Percentiles rank a stretch among this genome's conserved stretches.
These are phyloP conservation scores for Hoplostethus atlanticus DNA, from an alignment of 2,797 vertebrate genomes.

Conservation along the genomic window DNA sequence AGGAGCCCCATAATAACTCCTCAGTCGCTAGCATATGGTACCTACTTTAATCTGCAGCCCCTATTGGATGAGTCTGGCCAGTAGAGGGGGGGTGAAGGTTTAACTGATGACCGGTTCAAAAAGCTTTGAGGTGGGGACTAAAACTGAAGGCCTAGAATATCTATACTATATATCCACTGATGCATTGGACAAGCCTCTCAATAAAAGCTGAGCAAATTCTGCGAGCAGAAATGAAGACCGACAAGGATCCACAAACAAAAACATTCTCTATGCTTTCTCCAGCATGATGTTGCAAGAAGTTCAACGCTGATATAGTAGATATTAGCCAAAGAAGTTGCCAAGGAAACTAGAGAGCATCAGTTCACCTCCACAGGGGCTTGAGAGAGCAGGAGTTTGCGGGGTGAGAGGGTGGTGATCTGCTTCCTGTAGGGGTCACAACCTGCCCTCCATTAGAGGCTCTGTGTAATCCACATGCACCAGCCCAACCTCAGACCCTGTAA, in stretches of 20 bases:
- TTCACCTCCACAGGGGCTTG: slow-evolving; percentile 9
- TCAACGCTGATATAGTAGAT: slow-evolving; percentile 14
- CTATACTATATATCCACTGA: not conserved
- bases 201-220: not conserved
- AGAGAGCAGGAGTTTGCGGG: slow-evolving; percentile 47
- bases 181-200: not conserved
- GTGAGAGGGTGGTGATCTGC: slow-evolving; percentile 39
- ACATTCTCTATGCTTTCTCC: slow-evolving; percentile 7
- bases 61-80: slow-evolving; percentile 43
- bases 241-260: not conserved
- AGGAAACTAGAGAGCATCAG: slow-evolving; percentile 57
- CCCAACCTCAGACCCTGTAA: slow-evolving; percentile 52
- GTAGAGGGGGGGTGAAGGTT: slow-evolving; percentile 25
- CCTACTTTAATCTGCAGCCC: slow-evolving; percentile 66
- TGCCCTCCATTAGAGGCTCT: slow-evolving; percentile 58
- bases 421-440: slow-evolving; percentile 47
- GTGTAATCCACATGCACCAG: slow-evolving; percentile 67
- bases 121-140: not conserved
- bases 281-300: slow-evolving; percentile 4
- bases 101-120: slow-evolving; percentile 8
- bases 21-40: slow-evolving; percentile 64
- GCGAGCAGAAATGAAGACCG: not conserved
- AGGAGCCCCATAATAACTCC: slow-evolving; percentile 56
- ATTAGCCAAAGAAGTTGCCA: slow-evolving; percentile 66
- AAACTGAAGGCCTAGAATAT: not conserved